Evolutionary conservation across 2,888 invertebrate species (phyloP).

Genomic region (Polietes domitor): DNA sequence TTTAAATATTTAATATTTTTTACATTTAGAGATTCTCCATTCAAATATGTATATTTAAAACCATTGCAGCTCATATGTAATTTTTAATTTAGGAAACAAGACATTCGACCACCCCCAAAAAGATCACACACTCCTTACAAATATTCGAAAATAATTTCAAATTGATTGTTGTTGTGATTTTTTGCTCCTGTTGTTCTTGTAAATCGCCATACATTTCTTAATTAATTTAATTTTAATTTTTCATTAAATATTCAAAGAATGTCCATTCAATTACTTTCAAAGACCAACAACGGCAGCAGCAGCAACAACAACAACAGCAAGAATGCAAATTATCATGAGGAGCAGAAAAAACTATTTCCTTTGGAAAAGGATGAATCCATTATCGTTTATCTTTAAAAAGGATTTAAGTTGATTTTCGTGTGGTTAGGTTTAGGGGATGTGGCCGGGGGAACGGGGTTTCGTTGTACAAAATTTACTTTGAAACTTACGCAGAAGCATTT

Average conservation of each 20-base stretch:
- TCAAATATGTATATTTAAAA: too few species aligned
- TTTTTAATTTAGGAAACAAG: too few species aligned
- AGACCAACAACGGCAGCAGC: not conserved
- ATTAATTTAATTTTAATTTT: conserved; percentile 21
- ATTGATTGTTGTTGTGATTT: too few species aligned
- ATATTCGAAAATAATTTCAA: too few species aligned
- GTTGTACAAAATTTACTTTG: not conserved
- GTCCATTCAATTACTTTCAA: not conserved
- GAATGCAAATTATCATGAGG: conserved; percentile 1
- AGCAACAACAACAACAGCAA: not conserved
- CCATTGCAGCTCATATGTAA: too few species aligned
- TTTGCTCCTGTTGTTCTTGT: not conserved
- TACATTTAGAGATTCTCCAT: too few species aligned
- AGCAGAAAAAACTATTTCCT: not conserved
- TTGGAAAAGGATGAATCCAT: not conserved
- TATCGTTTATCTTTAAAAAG: conserved; percentile 17
- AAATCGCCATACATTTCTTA: conserved; percentile 5
- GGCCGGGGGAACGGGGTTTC: not conserved
- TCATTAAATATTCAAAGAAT: conserved; percentile 38
- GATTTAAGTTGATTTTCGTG: conserved; percentile 3
- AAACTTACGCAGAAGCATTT: not conserved
- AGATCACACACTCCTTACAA: too few species aligned
- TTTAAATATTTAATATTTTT: too few species aligned
- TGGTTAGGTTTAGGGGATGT: not conserved
- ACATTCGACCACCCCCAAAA: too few species aligned